Evolutionary conservation across 2,888 invertebrate species (phyloP), one percentile per base, ranked within the genome.

Genomic region (Drosophila putrida): DNA sequence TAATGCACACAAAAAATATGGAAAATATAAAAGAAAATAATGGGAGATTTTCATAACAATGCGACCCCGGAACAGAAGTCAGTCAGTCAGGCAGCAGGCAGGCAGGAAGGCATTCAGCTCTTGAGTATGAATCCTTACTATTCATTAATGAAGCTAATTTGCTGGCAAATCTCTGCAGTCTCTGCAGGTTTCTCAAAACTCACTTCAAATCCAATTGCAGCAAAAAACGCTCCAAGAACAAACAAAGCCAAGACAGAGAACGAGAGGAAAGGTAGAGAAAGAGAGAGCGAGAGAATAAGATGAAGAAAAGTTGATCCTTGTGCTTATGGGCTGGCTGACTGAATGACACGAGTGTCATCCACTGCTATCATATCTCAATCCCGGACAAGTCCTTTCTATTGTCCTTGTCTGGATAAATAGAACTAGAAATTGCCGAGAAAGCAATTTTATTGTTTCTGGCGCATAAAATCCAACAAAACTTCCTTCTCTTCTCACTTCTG

Each of bases 71-170:
- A 39, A 36, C 35, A 49, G 43, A 50, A 70, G 55, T 75, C 38
- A 54, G 28, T 13, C 11, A 11, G 11, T 11, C 43, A 53, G 20
- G 20, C 35, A 49, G 43, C 46, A 70, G 55, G 69, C 38, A 54
- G 28, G 10, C 11, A 11, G 13, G 15, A 35, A 53, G 43, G n/a
- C 8, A 27, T 4, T 15, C 47, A 49, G 13, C 15, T 5, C 38
- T 25, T 6, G n/a, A 25, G 41, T 13, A 10, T n/a, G 53, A 44
- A 62, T 65, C 62, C 62, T 15, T 11, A 31, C 67, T 63, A 73
- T 68, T 67, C 84, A 80, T 88, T 88, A 83, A 83, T 86, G 87
- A 83, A 72, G 87, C 89, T 88, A 83, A 83, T 83, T 88, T 88
- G 57, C 78, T 50, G 70, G 54, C 62, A 73, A 82, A 80, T 80